phyloP scores from a whole-genome alignment of 2,113 vertebrate genomes.

The Microcebus tavaratra region DNA sequence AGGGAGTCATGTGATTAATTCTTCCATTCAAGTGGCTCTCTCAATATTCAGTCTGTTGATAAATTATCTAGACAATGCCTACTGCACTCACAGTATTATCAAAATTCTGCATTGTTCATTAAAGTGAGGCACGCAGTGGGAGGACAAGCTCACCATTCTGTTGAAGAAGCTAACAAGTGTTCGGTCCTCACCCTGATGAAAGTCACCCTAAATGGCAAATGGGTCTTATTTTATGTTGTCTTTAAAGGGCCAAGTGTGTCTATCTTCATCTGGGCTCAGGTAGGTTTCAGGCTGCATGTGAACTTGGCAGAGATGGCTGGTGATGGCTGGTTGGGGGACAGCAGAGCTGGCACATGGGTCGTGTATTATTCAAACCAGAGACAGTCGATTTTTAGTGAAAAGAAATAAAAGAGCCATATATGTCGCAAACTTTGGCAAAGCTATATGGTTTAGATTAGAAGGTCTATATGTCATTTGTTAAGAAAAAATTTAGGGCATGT shows the following conservation, averaged over 20 bases:
- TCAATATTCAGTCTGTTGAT: neutral
- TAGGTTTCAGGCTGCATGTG: neutral
- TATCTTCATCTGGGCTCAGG: neutral
- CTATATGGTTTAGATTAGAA: neutral
- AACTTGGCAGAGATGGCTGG: neutral
- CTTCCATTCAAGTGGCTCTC: neutral
- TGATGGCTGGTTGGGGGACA: neutral
- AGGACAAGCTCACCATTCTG: neutral
- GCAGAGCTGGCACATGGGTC: neutral
- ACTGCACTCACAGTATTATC: neutral
- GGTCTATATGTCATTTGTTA: neutral
- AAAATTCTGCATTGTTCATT: neutral
- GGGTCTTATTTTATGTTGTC: neutral
- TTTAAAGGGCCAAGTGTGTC: neutral
- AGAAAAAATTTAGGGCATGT: neutral
- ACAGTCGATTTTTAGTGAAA: conserved; percentile 16
- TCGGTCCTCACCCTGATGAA: neutral
- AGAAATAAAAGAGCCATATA: neutral
- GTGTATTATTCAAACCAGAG: neutral
- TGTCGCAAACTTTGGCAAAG: neutral
- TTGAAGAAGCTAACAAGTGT: neutral
- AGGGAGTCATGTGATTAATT: neutral
- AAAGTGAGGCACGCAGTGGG: neutral
- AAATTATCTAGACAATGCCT: neutral
- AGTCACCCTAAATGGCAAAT: neutral